A percentile compares a stretch with the other conserved stretches of the same genome.
These are phyloP conservation scores for Syrista parreyssii DNA, from an alignment of 2,888 invertebrate genomes.

Conservation along the genomic window DNA sequence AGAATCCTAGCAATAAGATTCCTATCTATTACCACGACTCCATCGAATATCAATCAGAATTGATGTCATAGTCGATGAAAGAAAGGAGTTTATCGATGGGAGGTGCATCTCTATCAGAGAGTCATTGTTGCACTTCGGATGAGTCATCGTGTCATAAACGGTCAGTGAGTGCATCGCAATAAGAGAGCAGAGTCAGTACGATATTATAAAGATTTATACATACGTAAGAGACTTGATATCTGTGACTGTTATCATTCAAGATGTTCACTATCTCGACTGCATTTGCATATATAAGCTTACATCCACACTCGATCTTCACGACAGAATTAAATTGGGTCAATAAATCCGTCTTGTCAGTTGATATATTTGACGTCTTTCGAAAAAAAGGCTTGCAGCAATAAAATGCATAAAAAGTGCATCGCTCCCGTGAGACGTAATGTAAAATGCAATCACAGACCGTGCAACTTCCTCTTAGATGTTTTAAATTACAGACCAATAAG, in stretches of 20 bases:
- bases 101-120: not conserved
- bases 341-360: no score
- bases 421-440: not conserved
- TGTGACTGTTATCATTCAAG: not conserved
- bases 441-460: not conserved
- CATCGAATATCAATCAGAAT: not conserved
- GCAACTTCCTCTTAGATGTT: not conserved
- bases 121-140: not conserved
- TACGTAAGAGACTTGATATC: not conserved
- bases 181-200: not conserved
- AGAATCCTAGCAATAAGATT: not conserved
- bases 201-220: not conserved
- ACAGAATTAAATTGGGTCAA: no score
- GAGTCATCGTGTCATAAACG: not conserved
- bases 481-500: not conserved
- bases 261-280: no score
- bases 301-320: no score
- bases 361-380: no score
- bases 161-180: not conserved
- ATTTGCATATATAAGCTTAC: no score
- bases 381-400: not conserved
- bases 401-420: not conserved
- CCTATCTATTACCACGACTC: not conserved
- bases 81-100: not conserved
- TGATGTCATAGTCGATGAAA: not conserved